Conservation (phyloP, 2,113 vertebrate genomes). For the Dicrurus megarhynchus region DNA sequence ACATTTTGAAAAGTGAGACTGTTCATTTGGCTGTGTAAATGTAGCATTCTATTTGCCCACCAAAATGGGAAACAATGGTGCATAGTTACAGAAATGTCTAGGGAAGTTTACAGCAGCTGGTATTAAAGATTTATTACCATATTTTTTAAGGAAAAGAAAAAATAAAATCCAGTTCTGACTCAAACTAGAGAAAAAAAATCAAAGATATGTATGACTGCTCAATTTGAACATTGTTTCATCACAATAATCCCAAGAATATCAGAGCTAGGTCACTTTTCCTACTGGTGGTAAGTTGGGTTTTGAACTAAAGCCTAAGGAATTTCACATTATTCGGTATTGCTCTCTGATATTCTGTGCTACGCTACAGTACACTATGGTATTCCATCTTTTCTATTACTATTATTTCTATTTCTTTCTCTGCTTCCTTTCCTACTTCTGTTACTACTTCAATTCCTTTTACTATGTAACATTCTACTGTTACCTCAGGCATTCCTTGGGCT, state of each 20-base stretch:
- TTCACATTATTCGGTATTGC: background rate
- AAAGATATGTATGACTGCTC: background rate
- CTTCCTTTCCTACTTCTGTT: background rate
- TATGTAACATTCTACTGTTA: slow-evolving; percentile 38
- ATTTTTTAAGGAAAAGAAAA: background rate
- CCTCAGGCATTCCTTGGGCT: slow-evolving; percentile 85
- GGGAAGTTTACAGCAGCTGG: background rate
- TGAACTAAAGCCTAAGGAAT: background rate
- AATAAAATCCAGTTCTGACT: background rate
- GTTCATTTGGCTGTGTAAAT: background rate
- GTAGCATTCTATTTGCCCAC: background rate
- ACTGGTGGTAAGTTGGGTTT: background rate
- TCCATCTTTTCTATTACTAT: background rate
- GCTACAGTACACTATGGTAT: background rate
- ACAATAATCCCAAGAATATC: background rate
- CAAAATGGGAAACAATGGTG: background rate
- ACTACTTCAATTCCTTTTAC: background rate
- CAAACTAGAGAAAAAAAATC: background rate
- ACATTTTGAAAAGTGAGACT: background rate
- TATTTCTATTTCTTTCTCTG: background rate
- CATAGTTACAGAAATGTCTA: background rate
- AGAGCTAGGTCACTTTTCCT: background rate
- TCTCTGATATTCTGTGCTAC: background rate
- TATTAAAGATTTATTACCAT: background rate
- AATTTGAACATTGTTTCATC: background rate